phyloP scores from a whole-genome alignment of 1,140 invertebrate genomes.

The Formica exsecta region DNA sequence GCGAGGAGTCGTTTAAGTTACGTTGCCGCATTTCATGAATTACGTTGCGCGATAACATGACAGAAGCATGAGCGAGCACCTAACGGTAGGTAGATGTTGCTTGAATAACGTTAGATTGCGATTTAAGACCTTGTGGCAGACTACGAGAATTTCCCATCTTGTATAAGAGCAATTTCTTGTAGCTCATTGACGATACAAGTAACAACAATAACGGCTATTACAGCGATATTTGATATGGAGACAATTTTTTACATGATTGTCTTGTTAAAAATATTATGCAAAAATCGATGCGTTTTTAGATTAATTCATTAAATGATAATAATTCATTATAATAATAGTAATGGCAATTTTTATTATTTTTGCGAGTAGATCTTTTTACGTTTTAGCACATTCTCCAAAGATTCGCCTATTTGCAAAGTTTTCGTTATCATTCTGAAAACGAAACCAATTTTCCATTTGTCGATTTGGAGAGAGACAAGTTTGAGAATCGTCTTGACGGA shows the following conservation, averaged over 20 bases:
- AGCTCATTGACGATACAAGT: neutral
- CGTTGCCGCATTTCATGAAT: neutral
- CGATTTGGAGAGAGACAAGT: conserved; percentile 32
- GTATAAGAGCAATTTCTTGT: neutral
- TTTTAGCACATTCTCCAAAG: neutral
- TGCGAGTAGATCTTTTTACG: too few relatives aligned
- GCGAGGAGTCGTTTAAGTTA: conserved; percentile 12
- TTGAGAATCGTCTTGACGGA: conserved; percentile 51
- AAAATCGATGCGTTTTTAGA: neutral
- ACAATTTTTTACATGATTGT: neutral
- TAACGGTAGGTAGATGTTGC: neutral
- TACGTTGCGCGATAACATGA: neutral
- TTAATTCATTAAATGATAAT: neutral
- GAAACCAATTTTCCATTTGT: conserved; percentile 56
- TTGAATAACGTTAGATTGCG: conserved; percentile 17
- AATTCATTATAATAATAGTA: neutral
- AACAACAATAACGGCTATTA: neutral
- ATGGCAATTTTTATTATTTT: too few relatives aligned
- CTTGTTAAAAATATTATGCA: neutral
- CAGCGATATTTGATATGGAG: neutral
- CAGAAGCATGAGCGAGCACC: conserved; percentile 14
- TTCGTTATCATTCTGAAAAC: conserved; percentile 43
- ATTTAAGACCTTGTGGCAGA: conserved; percentile 10
- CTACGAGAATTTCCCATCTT: conserved; percentile 34
- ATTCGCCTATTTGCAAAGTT: conserved; percentile 16